Conservation (phyloP, 2,888 invertebrate species). For the Lasioglossum zephyrum region DNA sequence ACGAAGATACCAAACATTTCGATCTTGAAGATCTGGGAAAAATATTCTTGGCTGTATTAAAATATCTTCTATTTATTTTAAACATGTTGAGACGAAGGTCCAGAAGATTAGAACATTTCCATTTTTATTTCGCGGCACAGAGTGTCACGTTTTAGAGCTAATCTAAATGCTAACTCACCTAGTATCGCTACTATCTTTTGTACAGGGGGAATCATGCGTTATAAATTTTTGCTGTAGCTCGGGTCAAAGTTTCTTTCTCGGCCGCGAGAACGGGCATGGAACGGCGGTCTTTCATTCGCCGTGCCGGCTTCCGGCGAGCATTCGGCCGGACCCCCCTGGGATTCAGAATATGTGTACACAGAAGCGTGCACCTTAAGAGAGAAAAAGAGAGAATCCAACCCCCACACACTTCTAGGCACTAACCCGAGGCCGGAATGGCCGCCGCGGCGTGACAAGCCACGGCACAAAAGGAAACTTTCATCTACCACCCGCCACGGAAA, state of each 20-base stretch:
- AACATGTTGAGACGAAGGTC: too few relatives aligned
- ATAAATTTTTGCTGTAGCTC: constrained; percentile 49
- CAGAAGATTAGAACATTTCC: too few relatives aligned
- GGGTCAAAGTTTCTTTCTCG: constrained; percentile 61
- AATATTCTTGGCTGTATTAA: too few relatives aligned
- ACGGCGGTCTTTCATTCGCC: constrained; percentile 59
- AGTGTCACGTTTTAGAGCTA: too few relatives aligned
- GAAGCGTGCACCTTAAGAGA: constrained; percentile 33
- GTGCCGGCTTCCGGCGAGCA: constrained; percentile 54
- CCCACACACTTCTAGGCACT: constrained; percentile 19
- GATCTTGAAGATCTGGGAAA: too few relatives aligned
- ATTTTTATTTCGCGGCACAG: too few relatives aligned
- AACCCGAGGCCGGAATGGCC: constrained; percentile 60
- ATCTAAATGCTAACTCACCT: neutral
- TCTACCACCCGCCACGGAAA: constrained; percentile 74
- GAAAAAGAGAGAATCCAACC: constrained; percentile 11
- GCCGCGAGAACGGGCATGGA: constrained; percentile 44
- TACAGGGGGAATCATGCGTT: constrained; percentile 40
- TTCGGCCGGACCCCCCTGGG: constrained; percentile 63
- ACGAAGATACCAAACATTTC: too few relatives aligned
- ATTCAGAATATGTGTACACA: constrained; percentile 66
- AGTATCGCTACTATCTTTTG: neutral
- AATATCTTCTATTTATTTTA: too few relatives aligned
- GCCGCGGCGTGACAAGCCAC: constrained; percentile 68
- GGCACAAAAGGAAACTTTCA: constrained; percentile 76